These are phyloP conservation scores for Camptogramma bilineatum DNA, from an alignment of 2,888 invertebrate species.

Conservation along the genomic window DNA sequence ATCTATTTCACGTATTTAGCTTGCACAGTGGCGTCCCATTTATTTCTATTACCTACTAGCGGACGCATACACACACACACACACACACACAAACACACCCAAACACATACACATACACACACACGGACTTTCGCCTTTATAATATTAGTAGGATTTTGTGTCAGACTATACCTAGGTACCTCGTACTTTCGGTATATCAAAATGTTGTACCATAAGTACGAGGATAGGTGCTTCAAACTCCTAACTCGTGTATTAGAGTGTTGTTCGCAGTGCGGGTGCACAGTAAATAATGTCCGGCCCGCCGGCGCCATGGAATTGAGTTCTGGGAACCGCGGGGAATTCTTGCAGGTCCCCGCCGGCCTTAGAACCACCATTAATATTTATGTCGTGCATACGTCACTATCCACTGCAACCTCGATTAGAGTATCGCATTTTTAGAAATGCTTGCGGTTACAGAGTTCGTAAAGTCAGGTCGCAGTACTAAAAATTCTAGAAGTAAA, in stretches of 20 bases:
- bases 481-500: not conserved
- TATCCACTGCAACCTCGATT: conserved; percentile 45
- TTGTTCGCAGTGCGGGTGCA: conserved; percentile 32
- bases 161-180: not conserved
- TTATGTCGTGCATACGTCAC: conserved; percentile 61
- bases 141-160: too few species aligned
- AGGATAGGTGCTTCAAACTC: not conserved
- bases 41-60: too few species aligned
- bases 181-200: not conserved
- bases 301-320: conserved; percentile 73
- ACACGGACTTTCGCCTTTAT: too few species aligned
- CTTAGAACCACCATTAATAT: conserved; percentile 73
- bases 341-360: conserved; percentile 71
- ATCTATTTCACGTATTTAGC: too few species aligned
- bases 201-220: not conserved
- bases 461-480: not conserved
- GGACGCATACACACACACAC: too few species aligned
- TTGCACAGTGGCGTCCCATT: too few species aligned
- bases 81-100: too few species aligned
- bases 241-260: not conserved
- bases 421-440: conserved; percentile 19
- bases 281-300: conserved; percentile 66
- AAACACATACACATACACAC: too few species aligned
- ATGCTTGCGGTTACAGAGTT: not conserved
- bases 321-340: conserved; percentile 73